A percentile compares a stretch with the other conserved stretches of the same genome.
Conservation (phyloP, 2,888 invertebrate species). For the Drosophila formosana region DNA sequence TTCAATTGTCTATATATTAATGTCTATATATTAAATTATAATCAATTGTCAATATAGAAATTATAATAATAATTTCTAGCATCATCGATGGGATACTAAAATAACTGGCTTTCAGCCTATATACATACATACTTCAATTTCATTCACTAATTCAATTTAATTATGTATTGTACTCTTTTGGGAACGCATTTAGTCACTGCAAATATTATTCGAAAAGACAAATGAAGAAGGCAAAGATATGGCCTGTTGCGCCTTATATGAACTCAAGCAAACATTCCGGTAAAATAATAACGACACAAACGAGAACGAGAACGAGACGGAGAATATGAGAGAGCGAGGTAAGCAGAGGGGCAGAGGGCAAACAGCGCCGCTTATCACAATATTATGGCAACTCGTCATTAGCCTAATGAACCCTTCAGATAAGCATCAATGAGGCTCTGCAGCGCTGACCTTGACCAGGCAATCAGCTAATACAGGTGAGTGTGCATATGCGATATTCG, state of each 20-base stretch:
- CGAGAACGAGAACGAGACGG: neutral
- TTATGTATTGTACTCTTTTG: neutral
- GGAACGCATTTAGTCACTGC: constrained; percentile 3
- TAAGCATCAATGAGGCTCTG: constrained; percentile 23
- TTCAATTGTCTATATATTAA: too few species aligned
- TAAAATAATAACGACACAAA: neutral
- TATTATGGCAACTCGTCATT: constrained; percentile 39
- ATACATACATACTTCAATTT: neutral
- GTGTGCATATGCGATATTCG: neutral
- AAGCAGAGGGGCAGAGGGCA: neutral
- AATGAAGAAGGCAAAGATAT: constrained; percentile 5
- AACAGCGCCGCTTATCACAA: constrained; percentile 21
- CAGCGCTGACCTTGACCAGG: constrained; percentile 38
- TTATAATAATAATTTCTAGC: neutral
- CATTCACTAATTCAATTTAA: neutral
- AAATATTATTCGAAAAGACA: constrained; percentile 36
- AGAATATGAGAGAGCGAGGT: neutral
- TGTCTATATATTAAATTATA: too few species aligned
- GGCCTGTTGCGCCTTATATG: constrained; percentile 5
- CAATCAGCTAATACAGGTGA: constrained; percentile 36
- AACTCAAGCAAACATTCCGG: neutral
- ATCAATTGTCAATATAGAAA: neutral
- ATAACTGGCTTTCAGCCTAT: too few species aligned
- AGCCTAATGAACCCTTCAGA: constrained; percentile 52
- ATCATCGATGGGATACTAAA: neutral